Base-by-base conservation (phyloP, 1,140 invertebrate species). In the Teleogryllus occipitalis region DNA sequence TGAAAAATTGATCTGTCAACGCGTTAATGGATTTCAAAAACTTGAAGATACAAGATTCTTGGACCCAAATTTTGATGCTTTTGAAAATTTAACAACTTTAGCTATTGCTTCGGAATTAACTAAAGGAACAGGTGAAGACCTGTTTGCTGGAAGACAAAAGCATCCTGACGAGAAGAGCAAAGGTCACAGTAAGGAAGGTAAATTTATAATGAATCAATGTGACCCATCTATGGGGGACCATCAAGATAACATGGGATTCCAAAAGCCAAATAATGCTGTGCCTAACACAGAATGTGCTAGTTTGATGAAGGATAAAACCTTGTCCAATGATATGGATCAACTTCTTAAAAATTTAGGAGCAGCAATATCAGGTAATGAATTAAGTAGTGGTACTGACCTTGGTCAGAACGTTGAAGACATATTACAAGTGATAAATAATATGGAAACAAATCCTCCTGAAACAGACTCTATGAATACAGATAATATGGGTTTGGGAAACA, bases 191-290 rank as follows among this genome's bases (percentile, higher is more conserved):
- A 75, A 74, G 78, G 48, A 81, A 74, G 82, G 82, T 82, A 82
- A 82, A 79, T 82, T 83, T 86, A 88, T 88, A 86, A 88, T 88
- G 87, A 88, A 85, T 85, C 85, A 85, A 79, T 78, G 79, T 80
- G 79, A 80, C 79, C 79, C 87, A 88, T 88, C 87, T 88, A 92
- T 92, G 90, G 90, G 90, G 86, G 91, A 91, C 84, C 88, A 90
- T 85, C 84, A 86, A 82, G 86, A 89, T 84, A 90, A 89, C 83
- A 93, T 93, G 91, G 91, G 92, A 82, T 88, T 88, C 82, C 80
- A 81, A 72, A 84, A 84, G 78, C 80, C 81, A 48, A 78, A 78
- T 14, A 39, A 47, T 47, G 0, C 78, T 49, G 65, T 78, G 54
- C 48, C 54, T 65, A 48, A 46, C 65, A 39, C 76, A 74, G 79